Percentiles rank a stretch among this genome's conserved stretches.
These are phyloP conservation scores for Etheostoma nigrum DNA, from an alignment of 2,797 vertebrate species.

Conservation along the genomic window DNA sequence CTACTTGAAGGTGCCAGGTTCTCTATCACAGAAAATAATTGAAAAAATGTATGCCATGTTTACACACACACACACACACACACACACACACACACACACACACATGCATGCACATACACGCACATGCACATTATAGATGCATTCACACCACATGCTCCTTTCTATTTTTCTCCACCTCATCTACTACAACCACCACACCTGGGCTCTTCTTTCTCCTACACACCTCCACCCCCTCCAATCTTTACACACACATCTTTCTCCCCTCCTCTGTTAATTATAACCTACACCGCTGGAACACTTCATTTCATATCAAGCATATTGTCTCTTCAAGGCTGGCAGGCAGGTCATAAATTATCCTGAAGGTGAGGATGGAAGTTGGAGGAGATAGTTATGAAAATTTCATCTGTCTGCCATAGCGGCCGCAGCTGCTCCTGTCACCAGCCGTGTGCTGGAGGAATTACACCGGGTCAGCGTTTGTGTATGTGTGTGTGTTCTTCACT, in stretches of 20 bases:
- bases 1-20: not conserved
- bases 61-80: not conserved
- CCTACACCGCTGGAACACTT: conserved; percentile 97
- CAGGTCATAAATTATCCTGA: conserved; percentile 99
- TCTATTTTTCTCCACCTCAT: conserved; percentile 23
- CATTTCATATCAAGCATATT: conserved; percentile 99
- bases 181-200: conserved; percentile 37
- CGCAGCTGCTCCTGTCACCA: conserved; percentile 99
- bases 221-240: conserved; percentile 42
- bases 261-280: conserved; percentile 98
- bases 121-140: conserved; percentile 37
- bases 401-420: conserved; percentile 98
- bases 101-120: not conserved
- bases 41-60: conserved; percentile 69
- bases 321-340: conserved; percentile 97
- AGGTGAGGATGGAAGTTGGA: conserved; percentile 98
- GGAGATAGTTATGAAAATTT: conserved; percentile 99
- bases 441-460: conserved; percentile 92
- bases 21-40: conserved; percentile 50
- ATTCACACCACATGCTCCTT: conserved; percentile 29
- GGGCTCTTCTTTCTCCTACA: conserved; percentile 5
- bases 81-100: too few relatives aligned
- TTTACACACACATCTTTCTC: conserved; percentile 82
- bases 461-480: conserved; percentile 82
- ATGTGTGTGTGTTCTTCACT: conserved; percentile 39